Evolutionary conservation across 2,797 vertebrate species (phyloP).

Genomic region (Picus viridis): DNA sequence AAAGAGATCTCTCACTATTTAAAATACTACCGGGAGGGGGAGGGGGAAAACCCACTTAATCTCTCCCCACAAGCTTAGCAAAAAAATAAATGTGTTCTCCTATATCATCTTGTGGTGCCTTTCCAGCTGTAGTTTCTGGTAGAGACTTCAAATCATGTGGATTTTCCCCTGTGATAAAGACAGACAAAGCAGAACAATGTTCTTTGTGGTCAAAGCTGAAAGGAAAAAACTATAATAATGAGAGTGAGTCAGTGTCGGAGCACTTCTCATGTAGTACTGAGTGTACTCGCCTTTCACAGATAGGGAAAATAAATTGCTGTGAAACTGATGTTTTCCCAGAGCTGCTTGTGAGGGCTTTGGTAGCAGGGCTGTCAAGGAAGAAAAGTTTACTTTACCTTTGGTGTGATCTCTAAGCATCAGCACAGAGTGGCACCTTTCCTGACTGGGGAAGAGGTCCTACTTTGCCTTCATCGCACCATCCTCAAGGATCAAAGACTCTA

Average conservation of each 20-base stretch:
- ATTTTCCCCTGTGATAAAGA: conserved; percentile 29
- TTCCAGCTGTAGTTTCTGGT: not conserved
- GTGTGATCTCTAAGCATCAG: not conserved
- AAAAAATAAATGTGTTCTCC: not conserved
- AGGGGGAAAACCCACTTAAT: not conserved
- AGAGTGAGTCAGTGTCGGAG: not conserved
- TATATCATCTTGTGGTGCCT: not conserved
- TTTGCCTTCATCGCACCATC: not conserved
- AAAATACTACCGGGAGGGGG: not conserved
- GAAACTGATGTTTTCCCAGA: not conserved
- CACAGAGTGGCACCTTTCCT: not conserved
- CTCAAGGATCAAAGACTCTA: not conserved
- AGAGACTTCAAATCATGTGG: not conserved
- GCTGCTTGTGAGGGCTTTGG: not conserved
- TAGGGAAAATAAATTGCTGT: not conserved
- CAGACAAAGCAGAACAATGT: conserved; percentile 18
- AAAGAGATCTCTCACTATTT: not conserved
- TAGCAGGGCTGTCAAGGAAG: not conserved
- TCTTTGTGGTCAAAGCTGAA: conserved; percentile 5
- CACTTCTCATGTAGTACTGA: not conserved
- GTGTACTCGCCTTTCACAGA: not conserved
- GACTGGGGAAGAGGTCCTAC: not conserved
- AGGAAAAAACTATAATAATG: not conserved
- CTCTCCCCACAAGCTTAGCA: not conserved
- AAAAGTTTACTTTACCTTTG: not conserved